phyloP scores from a whole-genome alignment of 2,888 invertebrate genomes.

The Agrochola lota region DNA sequence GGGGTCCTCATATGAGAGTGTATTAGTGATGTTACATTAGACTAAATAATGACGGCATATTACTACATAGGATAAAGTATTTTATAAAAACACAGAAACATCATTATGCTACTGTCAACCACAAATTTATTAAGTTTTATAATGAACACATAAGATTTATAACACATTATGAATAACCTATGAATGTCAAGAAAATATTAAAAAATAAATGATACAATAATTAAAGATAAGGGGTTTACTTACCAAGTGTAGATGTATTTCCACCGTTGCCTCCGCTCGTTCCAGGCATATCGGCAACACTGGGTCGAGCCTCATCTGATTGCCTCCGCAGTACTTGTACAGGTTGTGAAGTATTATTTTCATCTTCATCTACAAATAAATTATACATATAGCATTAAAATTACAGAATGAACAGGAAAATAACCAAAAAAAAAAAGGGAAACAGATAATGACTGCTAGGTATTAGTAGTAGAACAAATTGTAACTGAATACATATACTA shows the following conservation, averaged over 20 bases:
- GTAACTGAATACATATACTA: too few relatives aligned
- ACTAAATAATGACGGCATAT: background rate
- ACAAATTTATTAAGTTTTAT: background rate
- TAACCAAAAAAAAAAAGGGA: too few relatives aligned
- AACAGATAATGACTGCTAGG: background rate
- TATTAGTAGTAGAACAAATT: too few relatives aligned
- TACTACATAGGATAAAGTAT: background rate
- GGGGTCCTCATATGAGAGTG: background rate
- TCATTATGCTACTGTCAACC: background rate
- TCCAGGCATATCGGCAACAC: conserved; percentile 69
- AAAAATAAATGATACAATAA: background rate
- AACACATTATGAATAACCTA: background rate
- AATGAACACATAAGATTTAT: background rate
- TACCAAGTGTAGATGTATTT: conserved; percentile 25
- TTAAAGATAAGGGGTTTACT: background rate
- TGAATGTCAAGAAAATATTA: background rate
- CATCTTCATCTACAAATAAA: conserved; percentile 71
- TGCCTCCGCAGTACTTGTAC: conserved; percentile 54
- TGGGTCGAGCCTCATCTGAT: conserved; percentile 62
- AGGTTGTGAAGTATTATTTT: conserved; percentile 51
- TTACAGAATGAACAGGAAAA: too few relatives aligned
- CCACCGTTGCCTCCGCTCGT: conserved; percentile 66
- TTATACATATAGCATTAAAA: background rate
- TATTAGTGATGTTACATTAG: background rate
- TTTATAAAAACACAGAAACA: background rate